phyloP scores from a whole-genome alignment of 2,113 vertebrate species.

The Muntiacus reevesi region DNA sequence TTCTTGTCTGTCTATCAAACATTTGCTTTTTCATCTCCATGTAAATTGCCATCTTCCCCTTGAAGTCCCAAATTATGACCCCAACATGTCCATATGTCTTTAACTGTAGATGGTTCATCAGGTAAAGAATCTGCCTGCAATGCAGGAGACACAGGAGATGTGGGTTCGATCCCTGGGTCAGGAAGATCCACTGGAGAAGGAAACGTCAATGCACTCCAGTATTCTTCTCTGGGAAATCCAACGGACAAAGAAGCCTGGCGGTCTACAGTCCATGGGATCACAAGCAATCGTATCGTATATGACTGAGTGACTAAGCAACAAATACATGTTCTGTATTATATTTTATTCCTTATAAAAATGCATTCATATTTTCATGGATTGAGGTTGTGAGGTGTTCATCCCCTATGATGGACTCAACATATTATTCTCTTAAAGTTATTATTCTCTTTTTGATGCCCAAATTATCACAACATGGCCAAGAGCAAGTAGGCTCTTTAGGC shows the following conservation, averaged over 20 bases:
- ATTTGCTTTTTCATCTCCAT: background rate
- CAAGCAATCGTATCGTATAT: rapidly evolving
- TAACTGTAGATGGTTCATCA: background rate
- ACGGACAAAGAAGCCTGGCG: background rate
- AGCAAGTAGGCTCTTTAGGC: background rate
- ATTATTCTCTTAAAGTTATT: background rate
- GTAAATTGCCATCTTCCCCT: background rate
- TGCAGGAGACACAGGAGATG: background rate
- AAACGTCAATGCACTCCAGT: background rate
- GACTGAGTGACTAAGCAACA: background rate
- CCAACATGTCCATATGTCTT: background rate
- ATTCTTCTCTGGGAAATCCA: background rate
- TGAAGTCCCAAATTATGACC: background rate
- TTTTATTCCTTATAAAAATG: background rate
- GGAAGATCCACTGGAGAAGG: background rate
- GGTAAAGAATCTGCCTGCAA: background rate
- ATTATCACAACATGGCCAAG: background rate
- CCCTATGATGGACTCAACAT: background rate
- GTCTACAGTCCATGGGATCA: background rate
- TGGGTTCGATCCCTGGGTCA: background rate
- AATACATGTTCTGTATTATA: background rate
- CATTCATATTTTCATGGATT: background rate
- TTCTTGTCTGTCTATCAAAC: background rate
- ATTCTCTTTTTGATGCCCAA: background rate
- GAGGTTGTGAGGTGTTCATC: background rate